Evolutionary conservation across 1,140 invertebrate species (phyloP).

Genomic region (Chionoecetes opilio): DNA sequence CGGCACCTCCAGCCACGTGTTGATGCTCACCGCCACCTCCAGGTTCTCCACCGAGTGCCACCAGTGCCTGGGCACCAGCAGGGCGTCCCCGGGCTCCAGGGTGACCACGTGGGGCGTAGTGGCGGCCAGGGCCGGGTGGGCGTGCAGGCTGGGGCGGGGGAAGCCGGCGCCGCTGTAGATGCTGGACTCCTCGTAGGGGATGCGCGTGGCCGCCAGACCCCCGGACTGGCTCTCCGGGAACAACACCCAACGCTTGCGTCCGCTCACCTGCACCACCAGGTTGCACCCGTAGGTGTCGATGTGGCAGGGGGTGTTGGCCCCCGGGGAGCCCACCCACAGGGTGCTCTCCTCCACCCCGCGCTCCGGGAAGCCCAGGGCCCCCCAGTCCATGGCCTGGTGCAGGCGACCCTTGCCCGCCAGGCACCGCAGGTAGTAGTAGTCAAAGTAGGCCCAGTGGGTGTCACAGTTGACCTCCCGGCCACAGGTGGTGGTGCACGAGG

Average conservation of each 20-base stretch:
- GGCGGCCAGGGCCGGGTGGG: conserved; percentile 83
- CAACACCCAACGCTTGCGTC: conserved; percentile 96
- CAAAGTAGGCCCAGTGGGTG: conserved; percentile 79
- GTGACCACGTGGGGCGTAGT: conserved; percentile 86
- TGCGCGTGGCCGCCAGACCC: conserved; percentile 90
- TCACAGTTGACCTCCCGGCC: conserved; percentile 1
- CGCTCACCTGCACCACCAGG: conserved; percentile 93
- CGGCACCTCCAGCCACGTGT: conserved; percentile 92
- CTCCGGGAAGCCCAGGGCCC: conserved; percentile 89
- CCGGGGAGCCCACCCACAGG: conserved; percentile 94
- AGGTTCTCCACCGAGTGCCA: conserved; percentile 98
- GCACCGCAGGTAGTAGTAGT: conserved; percentile 78
- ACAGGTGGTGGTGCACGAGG: conserved; percentile 15
- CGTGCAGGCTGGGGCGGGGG: conserved; percentile 84
- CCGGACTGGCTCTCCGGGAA: conserved; percentile 91
- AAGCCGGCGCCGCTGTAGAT: conserved; percentile 91
- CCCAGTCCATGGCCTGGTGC: conserved; percentile 89
- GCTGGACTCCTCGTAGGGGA: conserved; percentile 98
- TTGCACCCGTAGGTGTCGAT: conserved; percentile 97
- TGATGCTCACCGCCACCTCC: conserved; percentile 90
- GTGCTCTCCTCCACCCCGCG: conserved; percentile 89
- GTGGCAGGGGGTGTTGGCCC: conserved; percentile 96
- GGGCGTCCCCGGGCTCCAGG: conserved; percentile 92
- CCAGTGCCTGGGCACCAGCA: conserved; percentile 95
- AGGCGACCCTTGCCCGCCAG: conserved; percentile 40